Evolutionary conservation across 1,140 invertebrate species (phyloP), one percentile per base, ranked within the genome.

Genomic region (Drosophila leontia): DNA sequence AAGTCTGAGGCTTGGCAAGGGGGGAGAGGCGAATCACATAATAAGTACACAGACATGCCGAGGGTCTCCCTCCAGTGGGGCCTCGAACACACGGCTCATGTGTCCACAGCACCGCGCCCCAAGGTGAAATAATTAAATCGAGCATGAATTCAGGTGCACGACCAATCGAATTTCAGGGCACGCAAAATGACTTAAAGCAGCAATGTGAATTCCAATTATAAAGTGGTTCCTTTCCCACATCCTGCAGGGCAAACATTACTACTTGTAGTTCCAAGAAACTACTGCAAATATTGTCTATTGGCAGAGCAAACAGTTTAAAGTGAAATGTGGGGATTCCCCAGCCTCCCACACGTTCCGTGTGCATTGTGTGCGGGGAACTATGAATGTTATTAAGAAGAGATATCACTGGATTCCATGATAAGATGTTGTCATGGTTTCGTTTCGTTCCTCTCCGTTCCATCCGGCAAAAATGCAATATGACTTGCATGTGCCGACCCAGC

Each of bases 101-200:
- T 62, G 32, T 41, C 53, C 42, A 34, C 17, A 12, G 35, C n/a
- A 45, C 42, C 29, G 58, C 17, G 67, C 42, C 39, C 39, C 69
- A 62, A 75, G 78, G 77, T 48, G 23, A 80, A 60, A 55, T 61
- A 55, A 61, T 45, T 57, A 39, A 79, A 79, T 69, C 26, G 53
- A 50, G 39, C 41, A 37, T 75, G 51, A 62, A 57, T 41, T 44
- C 51, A 56, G 57, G 19, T 32, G 39, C 37, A 34, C 29, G 9
- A 37, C 32, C 29, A 44, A 59, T 72, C 51, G 37, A 60, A 71
- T 71, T 72, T 60, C 64, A 51, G 45, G 35, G 44, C 65, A 60
- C 53, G 68, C 55, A 50, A 23, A 37, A 29, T 23, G 53, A 37
- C 44, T 39, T 37, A 44, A 34, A 55, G 34, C 19, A 15, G 11